Percentiles rank a stretch among this genome's conserved stretches.
Conservation (phyloP, 1,140 invertebrate species). For the Drosophila orena region DNA sequence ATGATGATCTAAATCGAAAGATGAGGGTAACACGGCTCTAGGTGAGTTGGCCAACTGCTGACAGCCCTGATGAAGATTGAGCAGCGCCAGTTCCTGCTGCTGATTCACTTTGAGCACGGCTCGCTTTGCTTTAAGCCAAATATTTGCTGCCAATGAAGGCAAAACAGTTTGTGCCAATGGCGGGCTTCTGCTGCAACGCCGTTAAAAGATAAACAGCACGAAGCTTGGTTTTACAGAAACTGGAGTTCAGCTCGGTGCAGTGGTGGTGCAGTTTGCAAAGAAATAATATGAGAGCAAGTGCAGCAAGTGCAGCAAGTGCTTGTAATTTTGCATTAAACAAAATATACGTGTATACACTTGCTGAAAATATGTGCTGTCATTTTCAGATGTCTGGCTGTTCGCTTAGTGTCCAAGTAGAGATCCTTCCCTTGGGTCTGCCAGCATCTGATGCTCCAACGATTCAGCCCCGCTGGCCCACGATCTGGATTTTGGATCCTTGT, state of each 20-base stretch:
- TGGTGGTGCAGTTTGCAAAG: background rate
- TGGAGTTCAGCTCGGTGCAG: too few species aligned
- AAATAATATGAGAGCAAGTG: background rate
- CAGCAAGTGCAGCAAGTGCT: too few species aligned
- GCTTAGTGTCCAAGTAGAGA: conserved; percentile 14
- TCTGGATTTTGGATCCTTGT: conserved; percentile 2
- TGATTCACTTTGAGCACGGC: conserved; percentile 41
- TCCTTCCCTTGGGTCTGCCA: conserved; percentile 2
- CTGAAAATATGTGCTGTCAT: too few species aligned
- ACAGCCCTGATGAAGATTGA: conserved; percentile 69
- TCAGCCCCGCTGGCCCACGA: too few species aligned
- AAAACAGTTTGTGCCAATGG: conserved; percentile 4
- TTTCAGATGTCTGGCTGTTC: background rate
- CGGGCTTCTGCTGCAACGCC: background rate
- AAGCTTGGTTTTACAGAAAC: too few species aligned
- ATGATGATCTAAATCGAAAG: background rate
- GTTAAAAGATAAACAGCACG: background rate
- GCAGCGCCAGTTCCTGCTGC: conserved; percentile 28
- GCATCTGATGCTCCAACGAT: conserved; percentile 12
- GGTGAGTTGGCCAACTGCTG: conserved; percentile 40
- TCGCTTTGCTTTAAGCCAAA: conserved; percentile 62
- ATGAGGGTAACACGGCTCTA: conserved; percentile 27
- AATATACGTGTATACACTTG: background rate
- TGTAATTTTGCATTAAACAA: background rate
- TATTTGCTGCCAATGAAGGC: conserved; percentile 47